A percentile compares a stretch with the other conserved stretches of the same genome.
Evolutionary conservation across 2,888 invertebrate genomes (phyloP).

Genomic region (Drosophila bunnanda): DNA sequence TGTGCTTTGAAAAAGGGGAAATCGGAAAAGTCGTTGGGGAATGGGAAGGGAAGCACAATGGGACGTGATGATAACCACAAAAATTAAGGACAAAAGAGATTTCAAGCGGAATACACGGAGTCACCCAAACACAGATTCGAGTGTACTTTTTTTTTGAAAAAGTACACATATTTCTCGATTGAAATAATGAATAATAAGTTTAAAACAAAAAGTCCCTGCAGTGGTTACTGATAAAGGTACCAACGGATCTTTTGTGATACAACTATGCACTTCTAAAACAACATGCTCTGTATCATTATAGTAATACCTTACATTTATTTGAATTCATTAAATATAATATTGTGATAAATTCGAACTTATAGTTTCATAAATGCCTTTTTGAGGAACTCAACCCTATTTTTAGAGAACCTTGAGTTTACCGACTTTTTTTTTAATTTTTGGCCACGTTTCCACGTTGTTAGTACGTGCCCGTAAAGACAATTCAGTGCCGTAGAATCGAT

Average conservation of each 20-base stretch:
- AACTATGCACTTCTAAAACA: no score
- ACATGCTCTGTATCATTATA: no score
- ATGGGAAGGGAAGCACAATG: background rate
- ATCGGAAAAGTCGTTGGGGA: background rate
- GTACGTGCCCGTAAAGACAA: slow-evolving; percentile 64
- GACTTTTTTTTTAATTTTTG: slow-evolving; percentile 6
- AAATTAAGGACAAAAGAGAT: slow-evolving; percentile 1
- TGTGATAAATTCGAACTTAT: background rate
- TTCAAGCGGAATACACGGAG: background rate
- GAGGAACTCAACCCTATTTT: background rate
- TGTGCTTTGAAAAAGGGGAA: background rate
- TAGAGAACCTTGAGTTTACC: background rate
- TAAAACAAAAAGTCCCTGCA: background rate
- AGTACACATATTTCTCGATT: background rate
- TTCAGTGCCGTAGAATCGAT: slow-evolving; percentile 60
- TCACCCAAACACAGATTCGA: background rate
- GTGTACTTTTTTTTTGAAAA: background rate
- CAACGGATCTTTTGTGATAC: background rate
- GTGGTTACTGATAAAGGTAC: background rate
- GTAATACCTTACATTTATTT: background rate
- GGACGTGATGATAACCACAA: slow-evolving; percentile 15
- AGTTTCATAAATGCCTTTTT: slow-evolving; percentile 1
- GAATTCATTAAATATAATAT: background rate
- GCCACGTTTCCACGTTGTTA: slow-evolving; percentile 33
- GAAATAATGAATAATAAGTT: background rate